Conservation (phyloP, 2,888 invertebrate species). For the Latheticus oryzae region DNA sequence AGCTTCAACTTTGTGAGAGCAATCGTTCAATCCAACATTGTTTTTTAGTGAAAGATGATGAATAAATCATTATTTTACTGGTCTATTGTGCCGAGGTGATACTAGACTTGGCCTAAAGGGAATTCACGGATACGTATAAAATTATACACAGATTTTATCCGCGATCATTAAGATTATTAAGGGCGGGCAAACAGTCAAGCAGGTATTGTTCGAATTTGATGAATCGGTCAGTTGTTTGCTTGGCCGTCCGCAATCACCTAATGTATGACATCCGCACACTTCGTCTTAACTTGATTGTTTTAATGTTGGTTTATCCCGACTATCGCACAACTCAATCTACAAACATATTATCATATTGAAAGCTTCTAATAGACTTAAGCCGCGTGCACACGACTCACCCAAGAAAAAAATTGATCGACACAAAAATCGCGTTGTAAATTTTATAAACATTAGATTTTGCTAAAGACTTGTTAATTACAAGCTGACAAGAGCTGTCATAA, state of each 20-base stretch:
- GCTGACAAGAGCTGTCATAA: too few relatives aligned
- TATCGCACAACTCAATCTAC: conserved; percentile 43
- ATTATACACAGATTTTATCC: conserved; percentile 66
- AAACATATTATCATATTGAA: conserved; percentile 47
- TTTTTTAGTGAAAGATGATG: too few relatives aligned
- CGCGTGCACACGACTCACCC: background rate
- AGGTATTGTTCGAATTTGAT: conserved; percentile 63
- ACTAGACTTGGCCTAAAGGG: conserved; percentile 62
- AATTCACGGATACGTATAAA: conserved; percentile 64
- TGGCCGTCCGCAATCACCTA: conserved; percentile 58
- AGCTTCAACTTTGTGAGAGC: conserved; percentile 59
- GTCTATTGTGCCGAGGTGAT: conserved; percentile 57
- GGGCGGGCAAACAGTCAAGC: conserved; percentile 63
- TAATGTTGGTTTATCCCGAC: conserved; percentile 46
- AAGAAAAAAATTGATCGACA: too few relatives aligned
- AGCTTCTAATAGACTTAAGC: conserved; percentile 37
- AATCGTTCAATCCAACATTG: conserved; percentile 57
- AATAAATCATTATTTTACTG: too few relatives aligned
- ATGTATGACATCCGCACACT: conserved; percentile 50
- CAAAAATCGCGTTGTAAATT: too few relatives aligned
- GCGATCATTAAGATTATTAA: conserved; percentile 67
- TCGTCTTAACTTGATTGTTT: conserved; percentile 47
- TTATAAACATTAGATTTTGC: too few relatives aligned
- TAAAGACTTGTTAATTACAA: too few relatives aligned
- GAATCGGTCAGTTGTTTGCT: conserved; percentile 62